Evolutionary conservation across 2,113 vertebrate genomes (phyloP).

Genomic region (Gnathonemus echidnorhynchus): DNA sequence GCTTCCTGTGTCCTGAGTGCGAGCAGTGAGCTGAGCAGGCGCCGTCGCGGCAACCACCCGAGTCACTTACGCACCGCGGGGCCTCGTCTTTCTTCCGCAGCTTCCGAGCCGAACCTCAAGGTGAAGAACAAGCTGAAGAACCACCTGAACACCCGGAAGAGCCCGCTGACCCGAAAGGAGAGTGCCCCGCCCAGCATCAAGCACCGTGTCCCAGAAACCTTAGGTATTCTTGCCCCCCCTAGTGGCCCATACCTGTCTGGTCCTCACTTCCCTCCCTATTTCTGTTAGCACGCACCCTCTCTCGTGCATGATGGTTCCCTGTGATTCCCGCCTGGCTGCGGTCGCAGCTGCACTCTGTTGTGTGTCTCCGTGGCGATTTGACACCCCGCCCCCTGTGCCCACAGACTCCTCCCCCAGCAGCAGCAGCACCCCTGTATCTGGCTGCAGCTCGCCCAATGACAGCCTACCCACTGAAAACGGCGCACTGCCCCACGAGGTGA

Average conservation of each 20-base stretch:
- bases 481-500: conserved; percentile 67
- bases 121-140: conserved; percentile 86
- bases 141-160: conserved; percentile 80
- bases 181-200: conserved; percentile 81
- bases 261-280: neutral
- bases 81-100: conserved; percentile 37
- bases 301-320: conserved; percentile 31
- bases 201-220: conserved; percentile 68
- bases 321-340: neutral
- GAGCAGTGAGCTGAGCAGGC: neutral
- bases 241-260: neutral
- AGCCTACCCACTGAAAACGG: conserved; percentile 66
- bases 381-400: neutral
- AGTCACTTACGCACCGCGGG: too few species aligned
- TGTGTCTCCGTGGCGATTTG: neutral
- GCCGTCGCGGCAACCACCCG: neutral
- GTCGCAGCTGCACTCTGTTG: neutral
- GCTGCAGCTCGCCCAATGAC: conserved; percentile 85
- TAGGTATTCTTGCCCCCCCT: conserved; percentile 56
- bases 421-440: conserved; percentile 80
- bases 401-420: conserved; percentile 85
- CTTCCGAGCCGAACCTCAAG: conserved; percentile 88
- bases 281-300: neutral
- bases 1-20: neutral
- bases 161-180: conserved; percentile 82